Conservation (phyloP, 2,888 invertebrate species). For the Synergus itoensis region DNA sequence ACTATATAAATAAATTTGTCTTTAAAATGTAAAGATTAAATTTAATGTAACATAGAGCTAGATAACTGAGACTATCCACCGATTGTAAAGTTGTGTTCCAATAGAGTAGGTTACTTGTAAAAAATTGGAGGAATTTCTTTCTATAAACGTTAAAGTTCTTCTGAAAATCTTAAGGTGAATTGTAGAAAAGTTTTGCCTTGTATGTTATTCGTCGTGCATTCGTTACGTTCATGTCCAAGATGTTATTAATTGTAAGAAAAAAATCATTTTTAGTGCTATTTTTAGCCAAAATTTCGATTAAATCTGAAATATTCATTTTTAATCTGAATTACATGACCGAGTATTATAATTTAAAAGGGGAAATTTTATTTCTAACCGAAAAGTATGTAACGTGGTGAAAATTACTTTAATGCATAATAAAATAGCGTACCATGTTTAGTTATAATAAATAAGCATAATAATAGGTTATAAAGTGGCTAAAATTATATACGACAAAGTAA, state of each 20-base stretch:
- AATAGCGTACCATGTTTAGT: neutral
- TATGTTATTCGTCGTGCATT: constrained; percentile 9
- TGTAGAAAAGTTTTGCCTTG: constrained; percentile 17
- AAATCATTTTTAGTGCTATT: neutral
- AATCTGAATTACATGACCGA: too few relatives aligned
- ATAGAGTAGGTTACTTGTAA: constrained; percentile 34
- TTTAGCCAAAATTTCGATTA: neutral
- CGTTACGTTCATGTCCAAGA: neutral
- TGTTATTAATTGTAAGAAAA: neutral
- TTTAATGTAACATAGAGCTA: constrained; percentile 26
- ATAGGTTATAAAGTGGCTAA: constrained; percentile 26
- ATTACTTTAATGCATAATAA: neutral
- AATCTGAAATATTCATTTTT: neutral
- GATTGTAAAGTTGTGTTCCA: constrained; percentile 39
- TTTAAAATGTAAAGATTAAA: constrained; percentile 26
- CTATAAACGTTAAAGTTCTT: neutral
- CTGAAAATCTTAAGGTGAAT: neutral
- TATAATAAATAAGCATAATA: neutral
- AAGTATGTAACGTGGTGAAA: neutral
- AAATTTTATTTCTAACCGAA: neutral
- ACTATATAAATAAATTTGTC: constrained; percentile 27
- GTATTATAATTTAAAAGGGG: neutral
- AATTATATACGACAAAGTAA: neutral
- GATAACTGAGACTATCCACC: constrained; percentile 36
- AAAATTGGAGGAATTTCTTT: constrained; percentile 32